These are phyloP conservation scores for Palythoa heliodiscus DNA, from an alignment of 92 coral and sea anemone species.

Conservation along the genomic window DNA sequence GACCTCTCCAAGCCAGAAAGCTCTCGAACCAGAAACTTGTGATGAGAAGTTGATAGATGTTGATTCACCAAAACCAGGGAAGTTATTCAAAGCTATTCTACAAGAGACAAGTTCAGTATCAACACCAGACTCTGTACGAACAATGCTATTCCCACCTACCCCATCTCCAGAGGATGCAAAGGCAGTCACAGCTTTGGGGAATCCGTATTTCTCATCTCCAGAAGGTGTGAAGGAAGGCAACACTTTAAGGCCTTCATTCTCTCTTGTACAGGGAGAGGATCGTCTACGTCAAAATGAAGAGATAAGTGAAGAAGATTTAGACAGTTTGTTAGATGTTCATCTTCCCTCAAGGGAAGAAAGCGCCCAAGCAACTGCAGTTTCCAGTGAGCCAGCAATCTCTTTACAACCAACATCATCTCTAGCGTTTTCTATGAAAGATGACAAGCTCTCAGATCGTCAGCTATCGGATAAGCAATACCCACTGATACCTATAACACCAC, in stretches of 20 bases:
- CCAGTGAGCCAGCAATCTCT: neutral
- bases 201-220: neutral
- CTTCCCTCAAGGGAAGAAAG: neutral
- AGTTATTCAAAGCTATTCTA: conserved; percentile 32
- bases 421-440: neutral
- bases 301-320: neutral
- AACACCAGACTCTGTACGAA: conserved; percentile 36
- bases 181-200: neutral
- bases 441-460: neutral
- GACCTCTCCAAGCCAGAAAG: neutral
- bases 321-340: neutral
- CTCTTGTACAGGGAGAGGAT: neutral
- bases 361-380: neutral
- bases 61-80: conserved; percentile 21
- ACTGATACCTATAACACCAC: neutral
- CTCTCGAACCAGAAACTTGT: neutral
- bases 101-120: neutral
- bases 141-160: neutral
- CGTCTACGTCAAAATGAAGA: neutral
- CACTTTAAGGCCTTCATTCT: neutral
- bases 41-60: conserved; percentile 2
- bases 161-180: conserved; percentile 6
- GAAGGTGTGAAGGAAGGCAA: neutral
- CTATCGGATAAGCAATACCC: neutral
- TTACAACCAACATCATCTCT: neutral